Evolutionary conservation across 2,797 vertebrate species (phyloP).

Genomic region (Mormyrus proboscirostris): DNA sequence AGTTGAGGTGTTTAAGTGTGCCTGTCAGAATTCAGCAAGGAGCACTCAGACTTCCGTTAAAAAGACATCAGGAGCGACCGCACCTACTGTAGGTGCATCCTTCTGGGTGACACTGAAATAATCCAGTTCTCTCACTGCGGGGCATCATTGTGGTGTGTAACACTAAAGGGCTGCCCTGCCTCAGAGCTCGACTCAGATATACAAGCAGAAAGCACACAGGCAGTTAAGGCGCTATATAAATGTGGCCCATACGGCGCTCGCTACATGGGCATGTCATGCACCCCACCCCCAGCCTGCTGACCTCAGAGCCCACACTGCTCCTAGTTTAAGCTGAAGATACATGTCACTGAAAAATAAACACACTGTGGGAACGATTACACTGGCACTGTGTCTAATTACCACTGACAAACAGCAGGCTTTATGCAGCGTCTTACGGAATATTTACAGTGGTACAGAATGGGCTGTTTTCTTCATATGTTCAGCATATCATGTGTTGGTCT

Average conservation of each 20-base stretch:
- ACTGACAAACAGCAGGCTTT: conserved; percentile 11
- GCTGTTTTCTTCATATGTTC: neutral
- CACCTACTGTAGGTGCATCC: no score
- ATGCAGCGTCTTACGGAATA: neutral
- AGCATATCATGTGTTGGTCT: neutral
- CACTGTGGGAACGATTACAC: conserved; percentile 14
- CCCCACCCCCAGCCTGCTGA: neutral
- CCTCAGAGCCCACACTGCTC: conserved; percentile 22
- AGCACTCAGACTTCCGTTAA: neutral
- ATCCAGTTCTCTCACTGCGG: conserved; percentile 28
- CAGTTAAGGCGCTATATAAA: conserved; percentile 22
- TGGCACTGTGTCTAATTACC: conserved; percentile 27
- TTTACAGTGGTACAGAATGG: neutral
- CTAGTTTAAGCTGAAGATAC: neutral
- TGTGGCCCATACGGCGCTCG: conserved; percentile 43
- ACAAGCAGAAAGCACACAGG: neutral
- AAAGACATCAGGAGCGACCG: neutral
- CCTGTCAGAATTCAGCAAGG: neutral
- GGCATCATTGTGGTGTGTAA: conserved; percentile 27
- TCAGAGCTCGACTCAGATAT: conserved; percentile 23
- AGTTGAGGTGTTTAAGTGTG: neutral
- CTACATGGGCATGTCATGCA: conserved; percentile 36
- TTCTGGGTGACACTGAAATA: conserved; percentile 1
- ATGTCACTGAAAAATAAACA: neutral
- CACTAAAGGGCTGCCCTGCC: conserved; percentile 34